Evolutionary conservation across 2,113 vertebrate species (phyloP).

Genomic region (Eclectus roratus): DNA sequence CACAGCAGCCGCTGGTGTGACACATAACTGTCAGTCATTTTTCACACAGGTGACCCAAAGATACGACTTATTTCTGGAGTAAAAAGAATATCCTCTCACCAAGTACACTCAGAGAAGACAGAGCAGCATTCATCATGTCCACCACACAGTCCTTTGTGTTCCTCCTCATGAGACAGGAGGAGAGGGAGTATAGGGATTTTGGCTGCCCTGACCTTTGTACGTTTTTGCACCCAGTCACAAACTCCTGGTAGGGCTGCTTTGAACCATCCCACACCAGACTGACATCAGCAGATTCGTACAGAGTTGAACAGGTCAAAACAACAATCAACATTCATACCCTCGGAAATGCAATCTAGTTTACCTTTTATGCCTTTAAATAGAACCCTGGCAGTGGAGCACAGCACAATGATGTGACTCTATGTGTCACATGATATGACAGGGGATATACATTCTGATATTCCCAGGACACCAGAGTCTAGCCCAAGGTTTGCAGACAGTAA

Average conservation of each 20-base stretch:
- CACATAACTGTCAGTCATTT: background rate
- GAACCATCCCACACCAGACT: background rate
- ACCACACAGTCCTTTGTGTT: background rate
- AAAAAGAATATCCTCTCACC: background rate
- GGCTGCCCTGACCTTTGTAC: background rate
- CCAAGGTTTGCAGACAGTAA: background rate
- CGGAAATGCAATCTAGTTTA: background rate
- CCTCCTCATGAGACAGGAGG: background rate
- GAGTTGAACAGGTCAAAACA: background rate
- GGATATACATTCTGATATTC: background rate
- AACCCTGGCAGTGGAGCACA: background rate
- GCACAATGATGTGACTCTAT: background rate
- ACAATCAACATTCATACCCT: no score
- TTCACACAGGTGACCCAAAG: background rate
- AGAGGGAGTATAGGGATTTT: background rate
- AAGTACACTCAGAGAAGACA: fast-evolving
- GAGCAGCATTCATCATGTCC: background rate
- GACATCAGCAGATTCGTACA: no score
- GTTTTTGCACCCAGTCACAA: no score
- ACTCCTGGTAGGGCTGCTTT: background rate
- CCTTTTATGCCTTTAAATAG: background rate
- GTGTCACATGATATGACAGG: no score
- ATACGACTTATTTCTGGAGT: background rate
- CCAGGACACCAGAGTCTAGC: no score
- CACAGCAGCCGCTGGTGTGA: background rate